These are phyloP conservation scores for Polylopha cassiicola DNA, from an alignment of 2,888 invertebrate genomes.

Conservation along the genomic window DNA sequence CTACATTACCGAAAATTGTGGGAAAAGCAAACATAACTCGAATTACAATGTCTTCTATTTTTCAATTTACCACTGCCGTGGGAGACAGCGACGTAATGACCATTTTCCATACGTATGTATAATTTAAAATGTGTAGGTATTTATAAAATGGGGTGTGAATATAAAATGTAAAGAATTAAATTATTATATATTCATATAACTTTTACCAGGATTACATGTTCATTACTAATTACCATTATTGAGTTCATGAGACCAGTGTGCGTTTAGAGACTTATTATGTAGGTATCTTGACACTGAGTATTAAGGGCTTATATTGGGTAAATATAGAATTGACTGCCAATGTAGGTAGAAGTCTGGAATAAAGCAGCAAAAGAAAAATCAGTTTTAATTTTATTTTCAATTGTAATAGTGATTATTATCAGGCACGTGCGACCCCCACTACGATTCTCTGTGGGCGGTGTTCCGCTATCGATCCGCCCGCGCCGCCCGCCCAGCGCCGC, in stretches of 20 bases:
- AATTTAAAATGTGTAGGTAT: neutral
- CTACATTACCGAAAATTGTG: slow-evolving; percentile 62
- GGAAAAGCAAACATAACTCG: slow-evolving; percentile 70
- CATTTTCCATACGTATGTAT: slow-evolving; percentile 6
- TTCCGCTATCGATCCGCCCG: slow-evolving; percentile 50
- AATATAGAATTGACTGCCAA: no score
- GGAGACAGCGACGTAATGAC: slow-evolving; percentile 33
- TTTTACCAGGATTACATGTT: no score
- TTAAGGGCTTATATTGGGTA: neutral
- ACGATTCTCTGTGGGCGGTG: slow-evolving; percentile 34
- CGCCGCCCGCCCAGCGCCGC: slow-evolving; percentile 53
- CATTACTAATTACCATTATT: no score
- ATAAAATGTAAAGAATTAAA: no score
- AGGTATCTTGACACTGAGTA: neutral
- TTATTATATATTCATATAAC: no score
- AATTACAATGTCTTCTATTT: slow-evolving; percentile 57
- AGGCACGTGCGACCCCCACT: slow-evolving; percentile 20
- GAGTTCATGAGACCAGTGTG: no score
- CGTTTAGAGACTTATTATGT: no score
- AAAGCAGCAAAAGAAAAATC: slow-evolving; percentile 9
- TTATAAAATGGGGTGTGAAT: no score
- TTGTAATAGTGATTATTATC: slow-evolving; percentile 26
- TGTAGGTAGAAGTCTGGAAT: no score
- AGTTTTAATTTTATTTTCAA: neutral
- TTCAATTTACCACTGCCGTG: slow-evolving; percentile 45